Evolutionary conservation across 2,888 invertebrate species (phyloP), one percentile per base, ranked within the genome.

Genomic region (Limenitis camilla): DNA sequence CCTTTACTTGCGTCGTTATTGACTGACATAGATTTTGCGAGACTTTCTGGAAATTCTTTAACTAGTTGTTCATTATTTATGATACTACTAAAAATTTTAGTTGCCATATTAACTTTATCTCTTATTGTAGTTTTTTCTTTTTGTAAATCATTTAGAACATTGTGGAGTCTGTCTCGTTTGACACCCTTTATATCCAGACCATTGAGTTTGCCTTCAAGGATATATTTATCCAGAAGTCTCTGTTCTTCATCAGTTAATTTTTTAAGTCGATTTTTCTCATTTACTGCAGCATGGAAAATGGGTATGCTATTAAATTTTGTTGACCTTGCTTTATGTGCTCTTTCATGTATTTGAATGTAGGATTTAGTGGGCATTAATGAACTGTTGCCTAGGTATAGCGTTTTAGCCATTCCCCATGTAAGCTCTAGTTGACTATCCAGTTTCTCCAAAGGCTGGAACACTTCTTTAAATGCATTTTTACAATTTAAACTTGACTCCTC

Each of bases 321-420:
- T 1, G 91, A 90, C 58, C 93, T 89, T 0, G 96, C 95, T 68
- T 90, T 89, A 62, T 91, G 89, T 0, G 96, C 94, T 62, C 96
- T 88, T 56, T 93, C 92, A 66, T 96, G 94, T 59, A 97, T 92
- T 66, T 93, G 91, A 64, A 93, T 79, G 67, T 95, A 96, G 42
- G 90, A 91, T 64, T 92, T 92, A 5, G 93, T 92, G 0, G 95
- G 94, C 91, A 96, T 94, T 8, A 93, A 72, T 0, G 92, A 91
- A 66, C 92, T 92, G 68, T 94, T 94, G 5, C 94, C 93, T 45
- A 94, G 81, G 70, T 94, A 96, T 8, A 97, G 76, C 4, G 94
- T 92, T 77, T 96, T 96, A 0, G 96, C 92, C 63, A 96, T 89
- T 7, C 95, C 95, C 95, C 96, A 96, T 4, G 95, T 95, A 44